Evolutionary conservation across 2,113 vertebrate species (phyloP), one percentile per base, ranked within the genome.

Genomic region (Pelecanus crispus): DNA sequence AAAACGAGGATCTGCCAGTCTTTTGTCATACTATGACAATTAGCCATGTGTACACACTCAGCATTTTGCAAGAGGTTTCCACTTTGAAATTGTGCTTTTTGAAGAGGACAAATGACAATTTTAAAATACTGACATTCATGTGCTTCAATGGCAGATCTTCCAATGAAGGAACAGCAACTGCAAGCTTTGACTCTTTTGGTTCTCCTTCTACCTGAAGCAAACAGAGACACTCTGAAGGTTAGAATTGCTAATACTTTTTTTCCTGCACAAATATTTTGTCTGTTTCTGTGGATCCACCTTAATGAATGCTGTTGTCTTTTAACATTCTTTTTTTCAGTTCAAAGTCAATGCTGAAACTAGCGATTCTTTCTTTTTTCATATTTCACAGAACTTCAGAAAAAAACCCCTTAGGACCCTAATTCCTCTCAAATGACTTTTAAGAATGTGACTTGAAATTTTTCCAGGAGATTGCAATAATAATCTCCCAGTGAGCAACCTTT

Each of bases 181-280:
- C 99, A 99, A 91, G 99, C 99, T 82, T 97, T 99, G 97, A 99
- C 99, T 97, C 99, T 99, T 79, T 98, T 99, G 67, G 95, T 99
- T 87, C 98, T 99, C 55, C 98, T 99, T 66, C 98, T 99, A 26
- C 99, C 99, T 7, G 98, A 98, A 31, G 96, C 98, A 91, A 99
- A 99, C 96, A 98, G 99, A 85, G 98, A 99, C 86, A 99, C 98
- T 1, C 97, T 99, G 72, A 99, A 99, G 99, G 99, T 99, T 92
- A 96, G 98, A 82, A 65, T 36, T 59, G 28, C 53, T 80, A 44
- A 59, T 65, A 20, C 15, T 66, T 78, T 92, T 92, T 88, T 78
- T 49, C 73, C 67, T 77, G 34, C 49, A 14, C 17, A 55, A 82
- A 50, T 94, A 59, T 74, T 77, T 68, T 62, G 22, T 50, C 58